Percentiles rank a stretch among this genome's conserved stretches.
Evolutionary conservation across 2,888 invertebrate species (phyloP).

Genomic region (Acheta domesticus): DNA sequence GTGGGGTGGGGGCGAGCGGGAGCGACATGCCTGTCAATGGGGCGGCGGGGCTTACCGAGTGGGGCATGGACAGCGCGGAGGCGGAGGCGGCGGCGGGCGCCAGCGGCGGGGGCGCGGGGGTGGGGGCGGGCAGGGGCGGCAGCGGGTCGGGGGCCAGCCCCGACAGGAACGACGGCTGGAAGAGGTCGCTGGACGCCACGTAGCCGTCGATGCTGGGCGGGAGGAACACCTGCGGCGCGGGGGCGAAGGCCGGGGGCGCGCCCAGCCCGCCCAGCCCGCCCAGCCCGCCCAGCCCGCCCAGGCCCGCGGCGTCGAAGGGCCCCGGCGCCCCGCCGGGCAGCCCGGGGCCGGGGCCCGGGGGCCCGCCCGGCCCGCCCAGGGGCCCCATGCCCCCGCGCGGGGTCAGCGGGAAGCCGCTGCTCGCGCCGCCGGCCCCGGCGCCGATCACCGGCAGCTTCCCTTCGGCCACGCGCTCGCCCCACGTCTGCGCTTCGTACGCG

Average conservation of each 20-base stretch:
- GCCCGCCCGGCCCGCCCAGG: background rate
- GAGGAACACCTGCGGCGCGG: background rate
- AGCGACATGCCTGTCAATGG: background rate
- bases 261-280: background rate
- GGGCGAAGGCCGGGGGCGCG: background rate
- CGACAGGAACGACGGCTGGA: background rate
- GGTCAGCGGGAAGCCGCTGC: background rate
- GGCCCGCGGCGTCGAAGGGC: background rate
- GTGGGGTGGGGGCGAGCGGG: background rate
- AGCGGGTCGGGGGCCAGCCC: background rate
- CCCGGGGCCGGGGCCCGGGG: background rate
- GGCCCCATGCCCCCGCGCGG: background rate
- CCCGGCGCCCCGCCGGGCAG: background rate
- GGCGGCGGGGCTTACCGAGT: slow-evolving; percentile 4
- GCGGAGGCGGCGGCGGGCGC: background rate
- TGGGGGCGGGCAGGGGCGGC: background rate
- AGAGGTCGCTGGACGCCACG: slow-evolving; percentile 9
- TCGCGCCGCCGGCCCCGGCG: background rate
- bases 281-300: background rate
- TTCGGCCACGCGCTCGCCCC: slow-evolving; percentile 8
- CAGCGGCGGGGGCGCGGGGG: background rate
- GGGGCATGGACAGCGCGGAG: background rate
- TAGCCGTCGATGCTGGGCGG: slow-evolving; percentile 10
- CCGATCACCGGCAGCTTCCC: slow-evolving; percentile 6
- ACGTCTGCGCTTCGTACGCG: background rate